These are phyloP conservation scores for Aphelocoma californica DNA, from an alignment of 2,797 vertebrate genomes.

Conservation along the genomic window DNA sequence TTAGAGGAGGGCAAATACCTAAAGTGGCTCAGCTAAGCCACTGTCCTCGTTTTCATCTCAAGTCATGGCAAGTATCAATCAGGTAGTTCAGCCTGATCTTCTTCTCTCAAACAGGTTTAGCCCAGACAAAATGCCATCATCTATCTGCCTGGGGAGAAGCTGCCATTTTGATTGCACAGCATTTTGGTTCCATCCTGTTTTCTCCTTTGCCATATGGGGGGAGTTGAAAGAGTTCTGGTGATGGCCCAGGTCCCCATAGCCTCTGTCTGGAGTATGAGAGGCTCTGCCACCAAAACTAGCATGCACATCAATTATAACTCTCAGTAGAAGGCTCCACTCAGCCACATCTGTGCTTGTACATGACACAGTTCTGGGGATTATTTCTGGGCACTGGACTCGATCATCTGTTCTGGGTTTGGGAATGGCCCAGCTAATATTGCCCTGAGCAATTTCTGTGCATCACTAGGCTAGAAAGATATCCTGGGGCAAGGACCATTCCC, in stretches of 20 bases:
- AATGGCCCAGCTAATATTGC: neutral
- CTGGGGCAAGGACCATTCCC: neutral
- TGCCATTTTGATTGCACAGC: neutral
- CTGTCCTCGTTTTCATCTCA: neutral
- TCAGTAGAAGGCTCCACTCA: neutral
- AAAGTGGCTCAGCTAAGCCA: neutral
- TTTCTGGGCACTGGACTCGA: neutral
- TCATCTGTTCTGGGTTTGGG: neutral
- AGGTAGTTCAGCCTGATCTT: neutral
- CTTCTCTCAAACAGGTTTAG: neutral
- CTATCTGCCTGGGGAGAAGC: neutral
- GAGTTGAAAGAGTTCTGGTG: neutral
- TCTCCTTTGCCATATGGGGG: neutral
- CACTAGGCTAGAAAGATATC: neutral
- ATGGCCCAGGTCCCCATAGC: neutral
- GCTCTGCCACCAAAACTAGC: neutral
- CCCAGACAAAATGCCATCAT: neutral
- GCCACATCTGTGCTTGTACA: neutral
- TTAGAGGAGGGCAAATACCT: neutral
- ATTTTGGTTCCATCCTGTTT: neutral
- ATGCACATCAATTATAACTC: neutral
- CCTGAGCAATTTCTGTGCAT: neutral
- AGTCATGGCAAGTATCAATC: rapidly evolving
- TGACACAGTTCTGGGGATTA: neutral
- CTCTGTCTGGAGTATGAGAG: neutral